Conservation (phyloP, 2,113 vertebrate genomes). For the Brachypteracias leptosomus region DNA sequence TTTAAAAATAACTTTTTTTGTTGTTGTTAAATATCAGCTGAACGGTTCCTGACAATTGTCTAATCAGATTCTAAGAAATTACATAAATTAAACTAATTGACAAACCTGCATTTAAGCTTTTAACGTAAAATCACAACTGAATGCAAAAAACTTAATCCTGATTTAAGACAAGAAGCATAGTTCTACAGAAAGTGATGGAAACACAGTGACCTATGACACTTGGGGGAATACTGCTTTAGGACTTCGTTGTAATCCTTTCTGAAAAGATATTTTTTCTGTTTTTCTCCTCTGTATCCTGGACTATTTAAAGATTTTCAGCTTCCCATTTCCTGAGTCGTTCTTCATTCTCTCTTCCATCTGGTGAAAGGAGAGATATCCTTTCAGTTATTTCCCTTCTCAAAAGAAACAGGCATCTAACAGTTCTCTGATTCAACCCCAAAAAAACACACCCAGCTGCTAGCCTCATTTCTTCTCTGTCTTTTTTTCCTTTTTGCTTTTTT, state of each 20-base stretch:
- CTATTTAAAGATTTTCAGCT: neutral
- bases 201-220: neutral
- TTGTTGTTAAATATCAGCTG: neutral
- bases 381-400: neutral
- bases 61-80: neutral
- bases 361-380: neutral
- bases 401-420: neutral
- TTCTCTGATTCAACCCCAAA: neutral
- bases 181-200: neutral
- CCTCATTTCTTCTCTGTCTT: neutral
- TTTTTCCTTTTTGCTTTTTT: no score
- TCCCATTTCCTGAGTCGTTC: neutral
- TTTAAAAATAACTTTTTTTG: no score
- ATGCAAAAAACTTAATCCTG: neutral
- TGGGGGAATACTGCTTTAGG: neutral
- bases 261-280: neutral
- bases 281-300: neutral
- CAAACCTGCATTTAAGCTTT: neutral
- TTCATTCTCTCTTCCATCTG: neutral
- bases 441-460: neutral
- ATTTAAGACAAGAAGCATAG: neutral
- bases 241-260: neutral
- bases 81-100: neutral
- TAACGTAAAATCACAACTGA: neutral
- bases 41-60: neutral